Conservation (phyloP, 2,888 invertebrate genomes). For the Melinaea menophilus region DNA sequence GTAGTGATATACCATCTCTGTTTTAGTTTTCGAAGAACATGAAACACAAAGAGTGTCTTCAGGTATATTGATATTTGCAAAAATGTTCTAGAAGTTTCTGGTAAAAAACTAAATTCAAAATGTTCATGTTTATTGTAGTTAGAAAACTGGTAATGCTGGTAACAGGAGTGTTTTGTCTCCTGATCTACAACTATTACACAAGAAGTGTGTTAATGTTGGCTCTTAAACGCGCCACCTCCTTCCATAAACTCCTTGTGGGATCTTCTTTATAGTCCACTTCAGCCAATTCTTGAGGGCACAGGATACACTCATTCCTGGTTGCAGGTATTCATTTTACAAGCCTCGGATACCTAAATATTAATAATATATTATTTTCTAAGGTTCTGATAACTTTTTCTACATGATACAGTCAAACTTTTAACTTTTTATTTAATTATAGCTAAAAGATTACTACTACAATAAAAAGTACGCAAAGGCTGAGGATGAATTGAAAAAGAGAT, state of each 20-base stretch:
- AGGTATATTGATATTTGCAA: conserved; percentile 41
- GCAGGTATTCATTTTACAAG: conserved; percentile 40
- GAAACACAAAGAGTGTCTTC: conserved; percentile 38
- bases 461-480: conserved; percentile 52
- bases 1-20: background rate
- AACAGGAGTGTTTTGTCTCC: conserved; percentile 57
- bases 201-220: conserved; percentile 78
- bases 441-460: conserved; percentile 49
- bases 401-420: too few species aligned
- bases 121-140: conserved; percentile 39
- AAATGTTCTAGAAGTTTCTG: background rate
- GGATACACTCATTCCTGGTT: conserved; percentile 69
- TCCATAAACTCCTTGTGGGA: conserved; percentile 71
- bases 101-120: background rate
- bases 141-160: conserved; percentile 55
- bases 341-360: too few species aligned
- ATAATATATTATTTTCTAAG: too few species aligned
- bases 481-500: conserved; percentile 52
- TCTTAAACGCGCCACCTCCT: conserved; percentile 71
- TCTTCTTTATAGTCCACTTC: conserved; percentile 69
- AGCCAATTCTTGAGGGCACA: conserved; percentile 68
- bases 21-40: conserved; percentile 58
- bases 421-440: conserved; percentile 38
- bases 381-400: too few species aligned
- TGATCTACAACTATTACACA: conserved; percentile 79